Base-by-base conservation (phyloP, 2,797 vertebrate species). In the Trichosurus vulpecula region DNA sequence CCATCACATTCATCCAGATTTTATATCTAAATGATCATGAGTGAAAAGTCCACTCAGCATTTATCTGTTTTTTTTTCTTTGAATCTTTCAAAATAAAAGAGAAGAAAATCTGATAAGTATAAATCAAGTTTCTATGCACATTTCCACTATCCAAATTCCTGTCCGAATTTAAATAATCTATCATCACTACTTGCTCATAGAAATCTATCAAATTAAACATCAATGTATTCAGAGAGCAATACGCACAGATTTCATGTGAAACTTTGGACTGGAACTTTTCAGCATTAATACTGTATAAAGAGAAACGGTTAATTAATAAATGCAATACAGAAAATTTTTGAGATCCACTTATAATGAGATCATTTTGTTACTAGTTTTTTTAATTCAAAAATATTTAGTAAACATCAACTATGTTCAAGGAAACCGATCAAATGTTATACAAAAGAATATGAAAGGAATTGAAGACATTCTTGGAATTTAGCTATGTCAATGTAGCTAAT, bases 261-360 rank as follows among this genome's bases (percentile, higher is more conserved):
- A 41, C 35, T 81, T 41, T 41, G 66, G n/a, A 41, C 16, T 61
- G 1, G 57, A 93, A 41, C 31, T 41, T 22, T 81, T 96, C 14
- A n/a, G 35, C 6, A 95, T 91, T 93, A 94, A 95, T 97, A 95
- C 74, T 11, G 4, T 47, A 93, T 52, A 52, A 93, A 89, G 54
- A 41, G 16, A 66, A 61, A 1, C 31, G 54, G 29, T 93, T 93
- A 58, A 93, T n/a, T 87, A 52, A 93, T 19, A 91, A 61, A 52
- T 93, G 30, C 54, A 58, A 87, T 58, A 14, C 41, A 93, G 22
- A 52, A 90, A 54, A 19, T 5, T n/a, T 66, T 81, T 31, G 31
- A 41, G 8, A 81, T 25, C 19, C 6, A 81, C 11, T 81, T 81
- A 47, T 35, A 58, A 12, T 10, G 35, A n/a, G 14, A 81, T 41